Conservation (phyloP, 1,140 invertebrate genomes). For the Anadara kagoshimensis region DNA sequence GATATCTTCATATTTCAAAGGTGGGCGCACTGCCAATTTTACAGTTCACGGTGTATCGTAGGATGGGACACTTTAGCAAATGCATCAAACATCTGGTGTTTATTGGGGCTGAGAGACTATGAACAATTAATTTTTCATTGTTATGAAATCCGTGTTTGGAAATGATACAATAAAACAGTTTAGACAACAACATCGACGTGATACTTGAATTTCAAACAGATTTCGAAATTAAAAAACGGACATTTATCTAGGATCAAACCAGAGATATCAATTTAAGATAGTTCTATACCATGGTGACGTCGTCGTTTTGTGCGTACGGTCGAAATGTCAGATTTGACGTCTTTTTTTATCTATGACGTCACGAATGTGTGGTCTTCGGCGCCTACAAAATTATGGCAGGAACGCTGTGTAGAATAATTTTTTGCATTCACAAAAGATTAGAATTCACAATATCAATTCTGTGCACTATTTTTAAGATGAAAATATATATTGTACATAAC, state of each 20-base stretch:
- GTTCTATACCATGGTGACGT: not conserved
- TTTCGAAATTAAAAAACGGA: conserved; percentile 14
- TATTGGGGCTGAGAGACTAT: conserved; percentile 16
- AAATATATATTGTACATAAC: too few relatives aligned
- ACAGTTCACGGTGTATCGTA: conserved; percentile 8
- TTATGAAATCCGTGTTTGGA: conserved; percentile 1
- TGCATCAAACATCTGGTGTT: conserved; percentile 11
- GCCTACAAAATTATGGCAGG: too few relatives aligned
- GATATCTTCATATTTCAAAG: not conserved
- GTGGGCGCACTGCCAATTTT: conserved; percentile 22
- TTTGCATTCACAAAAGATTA: too few relatives aligned
- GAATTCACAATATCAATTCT: too few relatives aligned
- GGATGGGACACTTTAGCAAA: too few relatives aligned
- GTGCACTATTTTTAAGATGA: too few relatives aligned
- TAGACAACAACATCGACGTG: not conserved
- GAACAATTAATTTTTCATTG: not conserved
- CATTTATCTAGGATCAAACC: not conserved
- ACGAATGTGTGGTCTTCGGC: too few relatives aligned
- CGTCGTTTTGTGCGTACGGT: too few relatives aligned
- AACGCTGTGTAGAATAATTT: too few relatives aligned
- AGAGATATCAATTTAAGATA: not conserved
- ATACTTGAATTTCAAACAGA: conserved; percentile 14
- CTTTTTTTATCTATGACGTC: too few relatives aligned
- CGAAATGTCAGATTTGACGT: too few relatives aligned
- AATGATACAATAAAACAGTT: conserved; percentile 1